Base-by-base conservation (phyloP, 92 coral and sea anemone genomes). In the Muricea muricata region DNA sequence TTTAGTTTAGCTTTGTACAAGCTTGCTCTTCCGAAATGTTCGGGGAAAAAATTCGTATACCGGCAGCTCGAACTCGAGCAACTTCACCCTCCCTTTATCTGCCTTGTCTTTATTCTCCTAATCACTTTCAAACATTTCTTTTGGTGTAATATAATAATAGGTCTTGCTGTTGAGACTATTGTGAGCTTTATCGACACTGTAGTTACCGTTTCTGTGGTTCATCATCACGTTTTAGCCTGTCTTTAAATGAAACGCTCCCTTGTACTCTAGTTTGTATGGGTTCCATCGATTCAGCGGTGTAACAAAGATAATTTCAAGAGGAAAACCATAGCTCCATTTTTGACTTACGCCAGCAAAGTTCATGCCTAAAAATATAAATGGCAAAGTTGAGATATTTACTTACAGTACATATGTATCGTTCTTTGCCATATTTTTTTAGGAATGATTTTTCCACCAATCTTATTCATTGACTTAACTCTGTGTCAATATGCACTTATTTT, bases 241-340 rank as follows among this genome's bases (percentile, higher is more conserved):
- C 31, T 28, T 30, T 10, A 61, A 24, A 35, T 20, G 46, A 4
- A 0, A 17, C 6, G 23, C 20, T 9, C 84, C 78, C 28, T 78
- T 85, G 84, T 85, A 48, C 15, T 61, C 58, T 9, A 85, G 39
- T 18, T 85, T 24, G 20, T 85, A 76, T 50, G 88, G 88, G 20
- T 85, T 85, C 88, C 88, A 85, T 33, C 26, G 65, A 56, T 32
- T 76, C n/a, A 85, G 61, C 9, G 88, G 88, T 24, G 84, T 85
- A 7, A 85, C 69, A 65, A 77, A 78, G 79, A 85, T 85, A 30
- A 85, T 78, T 34, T 85, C 89, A 20, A 85, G 32, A 2, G 89
- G 89, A 32, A 85, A 46, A 5, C 84, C 89, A 23, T 75, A 85
- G 35, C 54, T 45, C 76, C 65, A 63, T 50, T 78, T 85, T 57